These are phyloP conservation scores for Campoplex capitator DNA, from an alignment of 2,888 invertebrate species.

Conservation along the genomic window DNA sequence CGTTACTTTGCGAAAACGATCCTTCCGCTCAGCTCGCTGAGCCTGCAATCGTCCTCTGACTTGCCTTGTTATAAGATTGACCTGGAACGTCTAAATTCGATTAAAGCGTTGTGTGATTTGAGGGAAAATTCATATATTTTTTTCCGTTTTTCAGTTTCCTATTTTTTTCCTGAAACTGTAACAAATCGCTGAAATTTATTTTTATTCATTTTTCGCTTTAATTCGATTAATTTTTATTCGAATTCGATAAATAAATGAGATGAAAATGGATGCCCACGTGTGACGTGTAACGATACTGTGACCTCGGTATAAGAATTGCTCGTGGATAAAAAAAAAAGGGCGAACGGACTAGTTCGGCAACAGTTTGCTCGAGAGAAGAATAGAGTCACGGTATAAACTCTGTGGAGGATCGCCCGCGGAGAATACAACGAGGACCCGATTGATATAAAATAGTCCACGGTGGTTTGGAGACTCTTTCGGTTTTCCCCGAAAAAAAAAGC, in stretches of 20 bases:
- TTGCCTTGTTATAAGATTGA: slow-evolving; percentile 16
- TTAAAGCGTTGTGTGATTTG: neutral
- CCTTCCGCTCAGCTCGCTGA: slow-evolving; percentile 69
- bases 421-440: slow-evolving; percentile 73
- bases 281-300: neutral
- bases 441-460: slow-evolving; percentile 82
- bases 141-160: no score
- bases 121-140: neutral
- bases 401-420: slow-evolving; percentile 52
- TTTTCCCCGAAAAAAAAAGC: slow-evolving; percentile 77
- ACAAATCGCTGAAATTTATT: no score
- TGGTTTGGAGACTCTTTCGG: slow-evolving; percentile 72
- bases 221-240: neutral
- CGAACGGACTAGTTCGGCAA: slow-evolving; percentile 47
- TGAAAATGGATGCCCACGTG: neutral
- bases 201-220: no score
- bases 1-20: slow-evolving; percentile 69
- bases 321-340: neutral
- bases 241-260: neutral
- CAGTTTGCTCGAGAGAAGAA: slow-evolving; percentile 58
- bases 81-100: neutral
- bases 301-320: neutral
- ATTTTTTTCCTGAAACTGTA: no score
- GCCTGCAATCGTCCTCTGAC: slow-evolving; percentile 37
- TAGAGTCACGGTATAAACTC: slow-evolving; percentile 53